Conservation (phyloP, 2,113 vertebrate species). For the Otis tarda region DNA sequence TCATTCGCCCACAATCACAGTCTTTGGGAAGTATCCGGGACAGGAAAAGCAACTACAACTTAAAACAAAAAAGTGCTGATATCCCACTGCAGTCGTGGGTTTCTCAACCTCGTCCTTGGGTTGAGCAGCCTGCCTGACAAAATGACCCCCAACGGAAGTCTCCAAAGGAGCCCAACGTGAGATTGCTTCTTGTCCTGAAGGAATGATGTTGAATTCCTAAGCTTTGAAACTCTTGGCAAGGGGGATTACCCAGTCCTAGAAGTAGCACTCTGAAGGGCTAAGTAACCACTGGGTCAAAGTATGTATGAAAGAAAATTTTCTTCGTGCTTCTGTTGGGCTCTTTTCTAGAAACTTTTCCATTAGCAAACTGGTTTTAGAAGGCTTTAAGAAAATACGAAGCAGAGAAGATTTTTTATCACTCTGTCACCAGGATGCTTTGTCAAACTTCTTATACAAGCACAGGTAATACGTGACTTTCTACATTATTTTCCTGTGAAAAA, state of each 20-base stretch:
- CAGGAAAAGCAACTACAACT: background rate
- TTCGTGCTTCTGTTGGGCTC: background rate
- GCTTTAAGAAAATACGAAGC: background rate
- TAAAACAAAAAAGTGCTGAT: background rate
- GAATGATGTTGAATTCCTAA: background rate
- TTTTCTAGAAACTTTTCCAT: background rate
- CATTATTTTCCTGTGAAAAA: background rate
- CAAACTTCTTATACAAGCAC: background rate
- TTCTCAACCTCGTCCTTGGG: background rate
- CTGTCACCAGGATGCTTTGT: background rate
- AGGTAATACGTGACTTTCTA: background rate
- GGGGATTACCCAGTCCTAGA: background rate
- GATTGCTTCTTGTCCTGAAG: background rate
- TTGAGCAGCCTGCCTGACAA: background rate
- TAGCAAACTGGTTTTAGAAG: background rate
- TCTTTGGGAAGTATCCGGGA: background rate
- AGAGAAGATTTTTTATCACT: background rate
- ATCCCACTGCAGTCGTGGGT: background rate
- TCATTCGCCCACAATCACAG: background rate
- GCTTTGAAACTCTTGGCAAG: background rate
- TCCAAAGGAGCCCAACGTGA: background rate
- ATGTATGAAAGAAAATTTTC: background rate
- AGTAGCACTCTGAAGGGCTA: background rate
- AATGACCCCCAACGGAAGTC: background rate
- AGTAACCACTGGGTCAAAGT: background rate